These are phyloP conservation scores for Echiichthys vipera DNA, from an alignment of 2,797 vertebrate species.

Conservation along the genomic window DNA sequence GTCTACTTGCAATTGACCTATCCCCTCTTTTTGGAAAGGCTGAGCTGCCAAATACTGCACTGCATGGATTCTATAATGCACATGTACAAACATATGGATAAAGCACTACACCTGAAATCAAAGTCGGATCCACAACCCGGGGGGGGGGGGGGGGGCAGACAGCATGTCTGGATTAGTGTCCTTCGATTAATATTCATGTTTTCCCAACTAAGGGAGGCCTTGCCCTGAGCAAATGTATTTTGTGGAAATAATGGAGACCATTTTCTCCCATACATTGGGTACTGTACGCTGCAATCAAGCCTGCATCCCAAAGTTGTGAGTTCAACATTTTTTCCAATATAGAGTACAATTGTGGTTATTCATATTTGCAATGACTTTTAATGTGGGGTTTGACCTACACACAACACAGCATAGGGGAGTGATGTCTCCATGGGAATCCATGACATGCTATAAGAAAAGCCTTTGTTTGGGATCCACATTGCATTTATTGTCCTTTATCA, in stretches of 20 bases:
- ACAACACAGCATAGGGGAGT: neutral
- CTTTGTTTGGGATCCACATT: slow-evolving; percentile 35
- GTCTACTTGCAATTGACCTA: slow-evolving; percentile 74
- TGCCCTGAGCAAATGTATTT: slow-evolving; percentile 19
- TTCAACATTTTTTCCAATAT: slow-evolving; percentile 16
- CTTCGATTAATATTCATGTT: slow-evolving; percentile 56
- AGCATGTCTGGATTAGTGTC: slow-evolving; percentile 20
- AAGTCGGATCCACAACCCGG: slow-evolving; percentile 11
- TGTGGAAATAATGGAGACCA: slow-evolving; percentile 18
- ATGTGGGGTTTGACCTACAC: slow-evolving; percentile 17
- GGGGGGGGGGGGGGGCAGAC: neutral
- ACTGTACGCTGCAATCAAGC: neutral
- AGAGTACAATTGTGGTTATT: slow-evolving; percentile 28
- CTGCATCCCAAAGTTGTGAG: slow-evolving; percentile 27
- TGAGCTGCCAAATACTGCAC: slow-evolving; percentile 52
- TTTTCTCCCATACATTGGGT: neutral
- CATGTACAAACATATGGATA: slow-evolving; percentile 48
- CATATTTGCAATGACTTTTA: slow-evolving; percentile 17
- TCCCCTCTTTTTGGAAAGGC: slow-evolving; percentile 53
- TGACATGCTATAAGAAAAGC: slow-evolving; percentile 27
- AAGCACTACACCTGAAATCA: slow-evolving; percentile 32
- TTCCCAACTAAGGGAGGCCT: slow-evolving; percentile 56
- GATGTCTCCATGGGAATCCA: slow-evolving; percentile 2
- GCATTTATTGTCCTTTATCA: slow-evolving; percentile 54
- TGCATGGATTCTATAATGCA: slow-evolving; percentile 1